These are phyloP conservation scores for Phengaris arion DNA, from an alignment of 2,888 invertebrate species.

Conservation along the genomic window DNA sequence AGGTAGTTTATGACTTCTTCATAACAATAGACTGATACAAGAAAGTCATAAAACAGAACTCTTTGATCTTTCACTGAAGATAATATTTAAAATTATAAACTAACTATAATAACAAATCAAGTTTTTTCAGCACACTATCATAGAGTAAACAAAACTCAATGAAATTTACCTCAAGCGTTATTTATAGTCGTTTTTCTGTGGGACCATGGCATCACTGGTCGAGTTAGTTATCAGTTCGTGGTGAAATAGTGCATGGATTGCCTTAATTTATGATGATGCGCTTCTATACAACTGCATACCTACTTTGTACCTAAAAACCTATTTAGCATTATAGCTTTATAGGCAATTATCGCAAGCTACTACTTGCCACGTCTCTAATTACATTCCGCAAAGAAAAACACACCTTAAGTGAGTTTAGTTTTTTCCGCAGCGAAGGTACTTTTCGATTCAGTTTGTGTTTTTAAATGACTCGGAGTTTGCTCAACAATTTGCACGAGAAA, in stretches of 20 bases:
- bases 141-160: too few species aligned
- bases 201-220: too few species aligned
- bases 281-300: too few species aligned
- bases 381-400: not conserved
- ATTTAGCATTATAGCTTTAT: not conserved
- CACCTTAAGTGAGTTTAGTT: constrained; percentile 15
- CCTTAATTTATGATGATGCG: too few species aligned
- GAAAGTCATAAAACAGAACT: not conserved
- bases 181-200: not conserved
- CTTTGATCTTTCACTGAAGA: not conserved
- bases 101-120: not conserved
- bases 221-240: too few species aligned
- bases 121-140: not conserved
- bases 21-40: constrained; percentile 4
- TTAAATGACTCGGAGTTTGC: constrained; percentile 22
- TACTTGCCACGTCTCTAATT: not conserved
- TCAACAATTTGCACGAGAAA: constrained; percentile 13
- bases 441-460: constrained; percentile 21
- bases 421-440: constrained; percentile 7
- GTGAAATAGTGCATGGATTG: too few species aligned
- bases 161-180: not conserved
- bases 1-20: too few species aligned
- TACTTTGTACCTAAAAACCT: too few species aligned
- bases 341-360: not conserved
- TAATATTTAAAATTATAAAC: not conserved